Evolutionary conservation across 2,797 vertebrate species (phyloP).

Genomic region (Rhinoraja longicauda): DNA sequence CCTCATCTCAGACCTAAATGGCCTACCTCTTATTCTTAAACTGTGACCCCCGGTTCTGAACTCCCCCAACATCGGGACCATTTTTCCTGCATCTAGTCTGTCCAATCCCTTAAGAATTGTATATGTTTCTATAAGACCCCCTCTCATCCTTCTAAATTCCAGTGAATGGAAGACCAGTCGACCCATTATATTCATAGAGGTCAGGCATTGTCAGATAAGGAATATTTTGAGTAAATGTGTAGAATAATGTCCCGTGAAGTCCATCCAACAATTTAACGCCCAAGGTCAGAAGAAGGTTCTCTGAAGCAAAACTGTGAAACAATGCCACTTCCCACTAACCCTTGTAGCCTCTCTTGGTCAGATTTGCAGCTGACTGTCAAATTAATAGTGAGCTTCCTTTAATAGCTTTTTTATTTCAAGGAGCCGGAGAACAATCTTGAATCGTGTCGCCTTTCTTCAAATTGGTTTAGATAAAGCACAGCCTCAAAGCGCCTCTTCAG

Average conservation of each 20-base stretch:
- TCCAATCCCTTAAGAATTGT: too few species aligned
- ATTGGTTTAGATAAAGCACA: background rate
- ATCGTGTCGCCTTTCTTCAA: background rate
- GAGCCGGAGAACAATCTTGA: background rate
- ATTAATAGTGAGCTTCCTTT: background rate
- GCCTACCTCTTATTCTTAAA: too few species aligned
- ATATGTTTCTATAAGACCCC: too few species aligned
- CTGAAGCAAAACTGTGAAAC: background rate
- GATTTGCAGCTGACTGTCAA: background rate
- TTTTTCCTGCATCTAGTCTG: too few species aligned
- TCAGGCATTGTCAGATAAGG: background rate
- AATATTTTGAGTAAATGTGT: background rate
- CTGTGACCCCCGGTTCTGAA: too few species aligned
- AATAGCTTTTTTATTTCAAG: background rate
- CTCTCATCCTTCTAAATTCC: too few species aligned
- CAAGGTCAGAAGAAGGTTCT: background rate
- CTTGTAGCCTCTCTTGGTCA: background rate
- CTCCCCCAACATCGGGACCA: too few species aligned
- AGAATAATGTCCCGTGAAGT: background rate
- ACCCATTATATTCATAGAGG: background rate
- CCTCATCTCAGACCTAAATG: too few species aligned
- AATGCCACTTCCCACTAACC: background rate
- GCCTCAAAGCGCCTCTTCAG: background rate
- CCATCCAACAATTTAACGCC: background rate
- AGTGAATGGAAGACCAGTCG: too few species aligned